Evolutionary conservation across 2,888 invertebrate species (phyloP).

Genomic region (Oxystoma pomonae): DNA sequence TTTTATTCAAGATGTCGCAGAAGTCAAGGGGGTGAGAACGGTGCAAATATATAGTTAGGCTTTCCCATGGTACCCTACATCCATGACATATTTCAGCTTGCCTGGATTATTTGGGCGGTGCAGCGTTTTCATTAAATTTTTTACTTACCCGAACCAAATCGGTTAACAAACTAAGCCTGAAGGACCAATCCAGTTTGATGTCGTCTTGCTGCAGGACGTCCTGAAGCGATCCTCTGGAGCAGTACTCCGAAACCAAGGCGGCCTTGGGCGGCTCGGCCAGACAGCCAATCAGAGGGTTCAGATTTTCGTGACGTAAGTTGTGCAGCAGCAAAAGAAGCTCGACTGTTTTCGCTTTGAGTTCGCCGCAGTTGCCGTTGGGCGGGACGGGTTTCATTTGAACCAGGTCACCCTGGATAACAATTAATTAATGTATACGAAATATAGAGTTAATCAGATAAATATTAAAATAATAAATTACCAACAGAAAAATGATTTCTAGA

Average conservation of each 20-base stretch:
- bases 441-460: background rate
- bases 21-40: too few relatives aligned
- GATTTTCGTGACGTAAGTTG: constrained; percentile 84
- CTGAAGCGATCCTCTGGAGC: constrained; percentile 82
- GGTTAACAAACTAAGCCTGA: constrained; percentile 86
- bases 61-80: too few relatives aligned
- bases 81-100: too few relatives aligned
- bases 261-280: constrained; percentile 72
- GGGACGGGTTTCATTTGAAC: constrained; percentile 82
- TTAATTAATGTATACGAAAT: too few relatives aligned
- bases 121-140: too few relatives aligned
- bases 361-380: constrained; percentile 46
- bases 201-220: constrained; percentile 86
- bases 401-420: constrained; percentile 71
- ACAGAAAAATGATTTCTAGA: too few relatives aligned
- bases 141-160: constrained; percentile 77
- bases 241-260: constrained; percentile 82
- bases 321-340: constrained; percentile 76
- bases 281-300: constrained; percentile 86
- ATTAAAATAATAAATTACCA: background rate
- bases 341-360: constrained; percentile 76
- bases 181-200: constrained; percentile 93
- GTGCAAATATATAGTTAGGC: too few relatives aligned
- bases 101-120: too few relatives aligned
- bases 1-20: too few relatives aligned